Conservation (phyloP, 1,140 invertebrate genomes). For the Solenopsis invicta region DNA sequence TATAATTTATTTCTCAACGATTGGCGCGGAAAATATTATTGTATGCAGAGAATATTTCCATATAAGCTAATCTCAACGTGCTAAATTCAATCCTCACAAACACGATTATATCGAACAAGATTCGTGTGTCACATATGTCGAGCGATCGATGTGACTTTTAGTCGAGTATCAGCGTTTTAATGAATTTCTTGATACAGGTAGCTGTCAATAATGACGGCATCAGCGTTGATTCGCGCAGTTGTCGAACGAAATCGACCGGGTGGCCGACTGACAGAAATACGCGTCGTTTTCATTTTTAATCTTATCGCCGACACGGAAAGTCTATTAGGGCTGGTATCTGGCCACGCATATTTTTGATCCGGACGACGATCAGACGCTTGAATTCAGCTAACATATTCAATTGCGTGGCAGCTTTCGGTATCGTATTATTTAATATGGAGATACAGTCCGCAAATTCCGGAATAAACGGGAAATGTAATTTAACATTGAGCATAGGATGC, state of each 20-base stretch:
- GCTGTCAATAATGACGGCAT: slow-evolving; percentile 44
- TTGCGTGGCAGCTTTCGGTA: slow-evolving; percentile 52
- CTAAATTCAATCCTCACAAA: neutral
- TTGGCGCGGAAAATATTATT: neutral
- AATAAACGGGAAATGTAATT: slow-evolving; percentile 62
- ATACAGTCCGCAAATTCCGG: slow-evolving; percentile 45
- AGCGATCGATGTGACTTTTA: slow-evolving; percentile 29
- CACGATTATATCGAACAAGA: neutral
- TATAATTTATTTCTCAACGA: neutral
- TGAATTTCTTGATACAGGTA: slow-evolving; percentile 29
- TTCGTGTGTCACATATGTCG: slow-evolving; percentile 1
- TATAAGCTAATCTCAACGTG: slow-evolving; percentile 6
- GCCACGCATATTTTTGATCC: slow-evolving; percentile 52
- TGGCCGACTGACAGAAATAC: slow-evolving; percentile 62
- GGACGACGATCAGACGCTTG: slow-evolving; percentile 29
- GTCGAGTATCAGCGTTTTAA: slow-evolving; percentile 35
- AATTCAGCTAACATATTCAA: slow-evolving; percentile 50
- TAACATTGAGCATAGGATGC: slow-evolving; percentile 36
- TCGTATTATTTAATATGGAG: slow-evolving; percentile 57
- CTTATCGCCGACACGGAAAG: slow-evolving; percentile 55
- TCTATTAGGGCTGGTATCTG: slow-evolving; percentile 59
- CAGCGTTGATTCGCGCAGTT: neutral
- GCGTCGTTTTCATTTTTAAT: slow-evolving; percentile 60
- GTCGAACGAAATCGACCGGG: slow-evolving; percentile 52
- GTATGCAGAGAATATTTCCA: neutral